phyloP scores from a whole-genome alignment of 2,113 vertebrate species.

The Antennarius striatus region DNA sequence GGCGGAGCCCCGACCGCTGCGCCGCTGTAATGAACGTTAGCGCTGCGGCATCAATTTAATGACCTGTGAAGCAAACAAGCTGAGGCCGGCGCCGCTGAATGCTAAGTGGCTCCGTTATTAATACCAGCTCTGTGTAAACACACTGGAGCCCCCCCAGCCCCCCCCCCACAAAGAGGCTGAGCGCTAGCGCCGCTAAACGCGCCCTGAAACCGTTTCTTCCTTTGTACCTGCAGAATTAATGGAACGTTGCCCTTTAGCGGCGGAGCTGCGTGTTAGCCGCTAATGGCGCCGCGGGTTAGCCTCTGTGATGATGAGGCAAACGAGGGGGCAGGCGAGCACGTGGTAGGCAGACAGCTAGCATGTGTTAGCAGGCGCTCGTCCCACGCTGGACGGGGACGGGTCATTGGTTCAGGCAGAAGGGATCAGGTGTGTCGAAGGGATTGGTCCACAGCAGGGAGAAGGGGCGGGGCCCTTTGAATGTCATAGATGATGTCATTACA shows the following conservation, averaged over 20 bases:
- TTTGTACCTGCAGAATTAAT: slow-evolving; percentile 69
- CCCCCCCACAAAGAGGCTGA: background rate
- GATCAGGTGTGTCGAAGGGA: too few relatives aligned
- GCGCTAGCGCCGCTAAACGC: slow-evolving; percentile 27
- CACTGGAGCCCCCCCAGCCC: slow-evolving; percentile 59
- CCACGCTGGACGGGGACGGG: background rate
- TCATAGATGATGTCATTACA: too few relatives aligned
- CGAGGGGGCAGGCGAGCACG: slow-evolving; percentile 44
- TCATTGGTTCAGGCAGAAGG: background rate
- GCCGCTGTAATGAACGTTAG: slow-evolving; percentile 81
- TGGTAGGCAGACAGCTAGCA: slow-evolving; percentile 1
- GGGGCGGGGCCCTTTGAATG: too few relatives aligned
- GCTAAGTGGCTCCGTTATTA: slow-evolving; percentile 79
- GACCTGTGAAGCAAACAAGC: slow-evolving; percentile 82
- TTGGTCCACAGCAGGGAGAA: too few relatives aligned
- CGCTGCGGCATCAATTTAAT: slow-evolving; percentile 82
- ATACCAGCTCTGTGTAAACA: slow-evolving; percentile 76
- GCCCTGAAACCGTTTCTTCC: slow-evolving; percentile 48
- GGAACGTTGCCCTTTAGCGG: slow-evolving; percentile 39
- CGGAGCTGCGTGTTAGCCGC: slow-evolving; percentile 1
- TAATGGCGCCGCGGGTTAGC: slow-evolving; percentile 54
- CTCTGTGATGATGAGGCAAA: slow-evolving; percentile 55
- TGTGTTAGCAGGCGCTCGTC: slow-evolving; percentile 23
- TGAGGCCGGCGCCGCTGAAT: slow-evolving; percentile 69
- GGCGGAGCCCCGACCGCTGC: slow-evolving; percentile 70